phyloP scores from a whole-genome alignment of 2,113 vertebrate genomes.

The Drymodes brunneopygia region DNA sequence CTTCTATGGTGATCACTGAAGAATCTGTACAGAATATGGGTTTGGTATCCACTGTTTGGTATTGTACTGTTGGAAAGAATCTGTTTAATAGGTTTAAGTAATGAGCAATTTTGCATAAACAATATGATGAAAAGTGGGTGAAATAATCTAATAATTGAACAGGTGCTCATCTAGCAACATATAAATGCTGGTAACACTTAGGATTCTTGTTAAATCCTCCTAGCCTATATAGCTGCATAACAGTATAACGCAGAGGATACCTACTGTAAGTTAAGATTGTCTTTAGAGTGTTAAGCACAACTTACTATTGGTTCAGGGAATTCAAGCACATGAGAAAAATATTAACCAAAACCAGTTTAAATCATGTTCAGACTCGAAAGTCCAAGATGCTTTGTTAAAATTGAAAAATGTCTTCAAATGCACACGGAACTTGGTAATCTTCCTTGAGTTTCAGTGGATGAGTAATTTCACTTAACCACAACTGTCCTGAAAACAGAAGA shows the following conservation, averaged over 20 bases:
- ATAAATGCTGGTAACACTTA: neutral
- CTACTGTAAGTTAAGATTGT: neutral
- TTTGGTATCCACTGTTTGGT: neutral
- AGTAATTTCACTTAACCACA: neutral
- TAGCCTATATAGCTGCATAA: neutral
- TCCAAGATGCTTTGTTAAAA: neutral
- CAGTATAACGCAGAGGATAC: neutral
- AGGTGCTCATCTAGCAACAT: neutral
- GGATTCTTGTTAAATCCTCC: neutral
- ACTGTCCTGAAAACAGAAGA: neutral
- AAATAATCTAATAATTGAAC: neutral
- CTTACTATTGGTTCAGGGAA: neutral
- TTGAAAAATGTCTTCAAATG: neutral
- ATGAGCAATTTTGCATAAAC: neutral
- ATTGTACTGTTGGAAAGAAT: neutral
- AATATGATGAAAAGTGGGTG: neutral
- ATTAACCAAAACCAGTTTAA: neutral
- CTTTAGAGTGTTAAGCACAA: neutral
- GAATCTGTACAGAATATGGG: neutral
- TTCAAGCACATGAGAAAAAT: neutral
- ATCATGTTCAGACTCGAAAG: neutral
- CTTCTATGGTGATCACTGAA: neutral
- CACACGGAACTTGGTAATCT: neutral
- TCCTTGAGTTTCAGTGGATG: neutral
- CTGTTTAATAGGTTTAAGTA: neutral